Base-by-base conservation (phyloP, 2,113 vertebrate species). In the Chaenogobius annularis region DNA sequence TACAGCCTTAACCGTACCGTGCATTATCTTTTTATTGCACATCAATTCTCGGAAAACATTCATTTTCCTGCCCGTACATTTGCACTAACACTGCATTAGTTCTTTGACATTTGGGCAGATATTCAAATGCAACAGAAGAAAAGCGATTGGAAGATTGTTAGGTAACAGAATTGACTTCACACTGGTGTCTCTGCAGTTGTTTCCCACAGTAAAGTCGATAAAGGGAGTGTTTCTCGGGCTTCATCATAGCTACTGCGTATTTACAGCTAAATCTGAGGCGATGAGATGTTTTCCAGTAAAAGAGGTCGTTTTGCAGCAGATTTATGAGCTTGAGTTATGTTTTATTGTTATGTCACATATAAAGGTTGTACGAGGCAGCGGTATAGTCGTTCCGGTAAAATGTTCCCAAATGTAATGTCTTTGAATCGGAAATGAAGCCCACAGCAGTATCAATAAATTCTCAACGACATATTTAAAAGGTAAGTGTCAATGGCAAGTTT, bases 111-210 rank as follows among this genome's bases (percentile, higher is more conserved):
- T 40, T 40, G 44, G 44, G 44, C 12, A 46, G 44, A 46, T 17
- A 15, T 61, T 35, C 14, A 26, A 15, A 61, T 61, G 6, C 12
- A 61, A 26, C 23, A 7, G 8, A 5, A 15, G 12, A 31, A 31
- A 31, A 22, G 14, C 26, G 3, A 26, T 11, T 40, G 37, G 5
- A 40, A 22, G n/a, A 15, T 13, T 35, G 14, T 26, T 3, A 23
- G 20, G 10, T 13, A 58, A 23, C 20, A 35, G 26, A 10, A 50
- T 70, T 64, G 47, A 44, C 55, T 22, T 56, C n/a, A n/a, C 63
- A 67, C 5, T 6, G 48, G 54, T 52, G 74, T 77, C 59, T 79
- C 74, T 83, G 15, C 62, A 75, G 68, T 56, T 54, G 26, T 69
- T 63, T 65, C 68, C 55, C 15, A 19, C 71, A 69, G 68, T 66